phyloP scores from a whole-genome alignment of 1,140 invertebrate species.

The Arctopsyche grandis region DNA sequence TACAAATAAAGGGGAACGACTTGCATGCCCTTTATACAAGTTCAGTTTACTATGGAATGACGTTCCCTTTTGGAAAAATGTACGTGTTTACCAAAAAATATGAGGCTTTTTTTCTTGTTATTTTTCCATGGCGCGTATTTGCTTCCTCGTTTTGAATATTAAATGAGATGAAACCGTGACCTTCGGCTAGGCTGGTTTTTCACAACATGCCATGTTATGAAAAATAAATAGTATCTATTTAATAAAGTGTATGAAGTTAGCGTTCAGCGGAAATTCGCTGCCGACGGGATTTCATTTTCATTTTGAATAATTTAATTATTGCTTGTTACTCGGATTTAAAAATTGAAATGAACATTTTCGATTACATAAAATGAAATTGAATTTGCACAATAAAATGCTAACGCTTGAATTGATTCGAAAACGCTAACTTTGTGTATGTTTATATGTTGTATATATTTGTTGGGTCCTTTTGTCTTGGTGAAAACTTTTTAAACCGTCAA shows the following conservation, averaged over 20 bases:
- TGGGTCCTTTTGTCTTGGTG: not conserved
- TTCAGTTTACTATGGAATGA: conserved; percentile 4
- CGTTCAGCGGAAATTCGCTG: not conserved
- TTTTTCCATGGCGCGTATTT: conserved; percentile 24
- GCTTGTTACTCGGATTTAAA: too few relatives aligned
- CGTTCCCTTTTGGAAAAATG: conserved; percentile 21
- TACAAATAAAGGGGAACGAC: conserved; percentile 8
- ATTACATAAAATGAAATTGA: too few relatives aligned
- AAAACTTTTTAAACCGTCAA: not conserved
- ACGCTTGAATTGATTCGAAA: too few relatives aligned
- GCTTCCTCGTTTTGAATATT: conserved; percentile 40
- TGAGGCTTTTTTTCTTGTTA: conserved; percentile 32
- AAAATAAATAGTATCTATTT: conserved; percentile 20
- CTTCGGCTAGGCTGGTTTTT: conserved; percentile 4
- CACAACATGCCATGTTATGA: conserved; percentile 4
- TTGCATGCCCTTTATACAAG: conserved; percentile 11
- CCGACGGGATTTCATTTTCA: not conserved
- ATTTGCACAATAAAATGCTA: too few relatives aligned
- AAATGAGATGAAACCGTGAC: conserved; percentile 34
- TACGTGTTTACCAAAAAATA: conserved; percentile 34
- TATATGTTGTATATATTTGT: too few relatives aligned
- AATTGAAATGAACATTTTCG: too few relatives aligned
- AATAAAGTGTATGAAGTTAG: not conserved
- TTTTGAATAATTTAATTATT: too few relatives aligned
- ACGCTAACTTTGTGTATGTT: too few relatives aligned